Conservation (phyloP, 2,888 invertebrate genomes). For the Petrolisthes cinctipes region DNA sequence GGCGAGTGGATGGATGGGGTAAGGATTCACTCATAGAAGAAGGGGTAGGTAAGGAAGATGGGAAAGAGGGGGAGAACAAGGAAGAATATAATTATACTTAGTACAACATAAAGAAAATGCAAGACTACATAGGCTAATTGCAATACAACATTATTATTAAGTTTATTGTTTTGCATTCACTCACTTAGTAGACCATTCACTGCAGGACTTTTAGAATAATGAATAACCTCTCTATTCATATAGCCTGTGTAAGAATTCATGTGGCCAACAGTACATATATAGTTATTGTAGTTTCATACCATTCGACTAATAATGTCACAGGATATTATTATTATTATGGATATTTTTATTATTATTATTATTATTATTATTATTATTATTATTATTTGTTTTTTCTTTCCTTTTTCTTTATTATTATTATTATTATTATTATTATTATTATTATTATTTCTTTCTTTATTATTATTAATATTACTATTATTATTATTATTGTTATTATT, state of each 20-base stretch:
- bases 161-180: neutral
- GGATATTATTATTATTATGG: neutral
- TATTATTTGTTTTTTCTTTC: neutral
- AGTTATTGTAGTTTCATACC: neutral
- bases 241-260: neutral
- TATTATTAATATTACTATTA: slow-evolving; percentile 3
- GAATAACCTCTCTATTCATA: no score
- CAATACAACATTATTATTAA: neutral
- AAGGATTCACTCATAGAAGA: no score
- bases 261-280: neutral
- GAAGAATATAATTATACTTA: no score
- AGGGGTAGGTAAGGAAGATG: no score
- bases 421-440: slow-evolving; percentile 13
- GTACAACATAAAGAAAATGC: no score
- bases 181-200: no score
- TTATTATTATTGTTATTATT: neutral
- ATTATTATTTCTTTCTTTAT: neutral
- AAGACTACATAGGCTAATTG: no score
- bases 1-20: no score
- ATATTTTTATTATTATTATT: neutral
- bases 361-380: neutral
- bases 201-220: no score
- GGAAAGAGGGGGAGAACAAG: no score
- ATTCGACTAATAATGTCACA: no score
- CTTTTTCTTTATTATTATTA: neutral